Conservation (phyloP, 1,140 invertebrate species). For the Drosophila pachea region DNA sequence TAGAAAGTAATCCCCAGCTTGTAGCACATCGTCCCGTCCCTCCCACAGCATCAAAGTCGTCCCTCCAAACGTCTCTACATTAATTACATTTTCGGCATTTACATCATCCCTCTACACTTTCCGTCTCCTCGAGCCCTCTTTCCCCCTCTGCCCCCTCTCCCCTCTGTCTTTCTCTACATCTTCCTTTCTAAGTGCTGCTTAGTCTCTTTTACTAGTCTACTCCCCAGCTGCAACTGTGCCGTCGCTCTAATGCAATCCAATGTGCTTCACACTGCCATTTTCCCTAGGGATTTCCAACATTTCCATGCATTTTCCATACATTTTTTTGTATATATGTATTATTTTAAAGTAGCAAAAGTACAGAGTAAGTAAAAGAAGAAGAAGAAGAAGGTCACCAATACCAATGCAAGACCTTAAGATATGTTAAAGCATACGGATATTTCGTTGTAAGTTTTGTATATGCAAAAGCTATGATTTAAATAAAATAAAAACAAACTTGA, state of each 20-base stretch:
- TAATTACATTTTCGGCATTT: slow-evolving; percentile 14
- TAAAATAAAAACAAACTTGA: slow-evolving; percentile 54
- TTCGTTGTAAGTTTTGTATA: slow-evolving; percentile 65
- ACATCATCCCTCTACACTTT: slow-evolving; percentile 13
- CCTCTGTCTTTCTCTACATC: too few relatives aligned
- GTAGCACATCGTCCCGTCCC: not conserved
- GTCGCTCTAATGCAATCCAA: slow-evolving; percentile 28
- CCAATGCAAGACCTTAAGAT: slow-evolving; percentile 30
- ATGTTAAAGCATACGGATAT: slow-evolving; percentile 35
- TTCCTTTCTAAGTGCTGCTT: slow-evolving; percentile 6
- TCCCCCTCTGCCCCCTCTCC: not conserved
- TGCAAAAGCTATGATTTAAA: slow-evolving; percentile 60
- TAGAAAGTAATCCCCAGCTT: slow-evolving; percentile 64
- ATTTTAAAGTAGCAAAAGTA: slow-evolving; percentile 76
- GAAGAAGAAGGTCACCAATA: slow-evolving; percentile 36
- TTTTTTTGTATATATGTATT: slow-evolving; percentile 74
- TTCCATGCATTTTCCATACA: slow-evolving; percentile 57
- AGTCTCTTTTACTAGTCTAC: slow-evolving; percentile 63
- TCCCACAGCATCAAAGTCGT: too few relatives aligned
- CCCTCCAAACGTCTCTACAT: not conserved
- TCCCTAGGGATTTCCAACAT: slow-evolving; percentile 49
- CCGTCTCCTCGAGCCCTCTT: not conserved
- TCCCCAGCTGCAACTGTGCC: slow-evolving; percentile 26
- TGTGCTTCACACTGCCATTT: slow-evolving; percentile 61
- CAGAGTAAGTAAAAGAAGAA: slow-evolving; percentile 47